Evolutionary conservation across 2,113 vertebrate genomes (phyloP), one percentile per base, ranked within the genome.

Genomic region (Hippocampus mohnikei): DNA sequence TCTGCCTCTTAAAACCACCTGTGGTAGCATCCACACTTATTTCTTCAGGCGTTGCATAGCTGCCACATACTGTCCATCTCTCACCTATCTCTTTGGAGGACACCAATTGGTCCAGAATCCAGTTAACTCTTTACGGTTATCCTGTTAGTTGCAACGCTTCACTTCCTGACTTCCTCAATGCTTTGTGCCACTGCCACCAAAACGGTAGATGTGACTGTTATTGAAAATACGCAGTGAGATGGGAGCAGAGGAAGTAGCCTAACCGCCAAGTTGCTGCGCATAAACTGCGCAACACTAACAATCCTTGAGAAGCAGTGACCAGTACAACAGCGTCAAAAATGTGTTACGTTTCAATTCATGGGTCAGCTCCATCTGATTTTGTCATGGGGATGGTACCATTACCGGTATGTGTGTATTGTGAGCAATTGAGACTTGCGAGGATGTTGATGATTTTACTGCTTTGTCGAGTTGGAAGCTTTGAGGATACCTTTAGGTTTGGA

Each of bases 391-490:
- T 48, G 15, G 66, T 37, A 67, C 13, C 59, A 15, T 37, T 44
- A 42, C 69, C 37, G 23, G 40, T 62, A n/a, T 72, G 15, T 55
- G 23, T 46, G 42, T 66, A 56, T 58, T 64, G 23, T 58, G 66
- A 82, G 73, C 77, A 81, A 44, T 50, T 72, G 27, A 55, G 20
- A 67, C 53, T 65, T 33, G 59, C 33, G 55, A 27, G 6, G n/a
- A 41, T 20, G 37, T 41, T 15, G 9, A 44, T 25, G 5, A 10
- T 69, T 75, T 79, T 91, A 94, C 56, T 91, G 81, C 50, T 84
- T 90, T 85, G 84, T 88, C 67, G 90, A 76, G 79, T 84, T 81
- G 1, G 85, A 91, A 72, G 84, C 89, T 84, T 89, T 91, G 76
- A 90, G 70, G 21, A 56, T 91, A 13, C 69, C 63, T 76, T 76